Base-by-base conservation (phyloP, 2,888 invertebrate genomes). In the Dione juno region DNA sequence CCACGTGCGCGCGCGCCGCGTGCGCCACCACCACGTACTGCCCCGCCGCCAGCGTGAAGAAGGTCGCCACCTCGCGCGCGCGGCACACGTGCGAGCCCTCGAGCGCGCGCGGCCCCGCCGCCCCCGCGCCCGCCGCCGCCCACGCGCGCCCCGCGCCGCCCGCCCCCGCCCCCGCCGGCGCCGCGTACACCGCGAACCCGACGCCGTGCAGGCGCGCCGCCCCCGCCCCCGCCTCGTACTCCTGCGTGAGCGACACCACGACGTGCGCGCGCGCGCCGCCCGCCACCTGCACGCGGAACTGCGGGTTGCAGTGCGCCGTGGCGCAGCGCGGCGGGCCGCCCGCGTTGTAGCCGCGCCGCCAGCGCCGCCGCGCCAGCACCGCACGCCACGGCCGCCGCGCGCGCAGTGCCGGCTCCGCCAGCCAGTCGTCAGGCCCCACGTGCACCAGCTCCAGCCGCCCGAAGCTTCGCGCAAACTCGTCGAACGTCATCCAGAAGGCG, bases 371-470 rank as follows among this genome's bases (percentile, higher is more conserved):
- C 70, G 96, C 95, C 79, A 95, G 87, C 81, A 96, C 95, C 65
- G 96, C 96, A 75, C 95, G 90, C 96, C 95, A 96, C 28, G 95
- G 96, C 81, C 95, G 95, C 80, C 94, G 94, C 76, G 61, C 94
- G 82, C 95, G 95, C 76, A 96, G 90, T 45, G 95, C 95, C 19
- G 94, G 93, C 85, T 96, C 96, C 77, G 93, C 86, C 94, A 95
- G 94, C 96, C 96, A 96, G 85, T 96, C 96, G 83, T 96, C 96
- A 14, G 96, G 96, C 11, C 96, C 96, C 75, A 96, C 94, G 84
- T 96, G 96, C 76, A 96, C 96, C 79, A 96, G 92, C 85, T 96
- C 95, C 77, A 96, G 88, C 79, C 95, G 94, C 3, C 94, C 94
- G 88, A 96, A 96, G 82, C 94, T 94, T 16, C 92, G 86, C 64